A percentile compares a stretch with the other conserved stretches of the same genome.
Conservation (phyloP, 2,113 vertebrate species). For the Tachysurus vachellii region DNA sequence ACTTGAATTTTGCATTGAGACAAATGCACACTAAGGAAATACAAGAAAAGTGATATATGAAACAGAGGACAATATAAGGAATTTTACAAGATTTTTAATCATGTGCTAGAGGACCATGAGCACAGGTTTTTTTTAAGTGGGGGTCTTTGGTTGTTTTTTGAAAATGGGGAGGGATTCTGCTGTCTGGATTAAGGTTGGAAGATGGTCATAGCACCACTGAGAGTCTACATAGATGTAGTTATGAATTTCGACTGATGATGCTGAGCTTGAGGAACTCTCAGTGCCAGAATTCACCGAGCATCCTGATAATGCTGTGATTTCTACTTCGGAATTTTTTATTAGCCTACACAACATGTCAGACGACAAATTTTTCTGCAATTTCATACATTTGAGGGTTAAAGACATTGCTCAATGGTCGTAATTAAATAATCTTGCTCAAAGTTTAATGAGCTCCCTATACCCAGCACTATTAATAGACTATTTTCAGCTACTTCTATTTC, state of each 20-base stretch:
- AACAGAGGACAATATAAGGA: too few species aligned
- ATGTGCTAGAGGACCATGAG: too few species aligned
- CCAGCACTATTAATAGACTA: neutral
- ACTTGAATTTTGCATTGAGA: neutral
- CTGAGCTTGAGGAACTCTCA: neutral
- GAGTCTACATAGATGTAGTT: neutral
- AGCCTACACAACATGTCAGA: neutral
- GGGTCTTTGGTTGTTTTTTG: too few species aligned
- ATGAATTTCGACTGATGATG: neutral
- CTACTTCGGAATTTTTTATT: neutral
- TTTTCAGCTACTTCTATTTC: neutral
- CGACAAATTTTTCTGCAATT: neutral
- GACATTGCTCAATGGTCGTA: neutral
- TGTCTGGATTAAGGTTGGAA: too few species aligned
- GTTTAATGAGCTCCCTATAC: neutral
- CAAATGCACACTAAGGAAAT: neutral
- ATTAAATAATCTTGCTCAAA: neutral
- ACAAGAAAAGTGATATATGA: too few species aligned
- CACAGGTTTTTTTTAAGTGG: too few species aligned
- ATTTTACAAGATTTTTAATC: too few species aligned
- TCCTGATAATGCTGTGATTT: neutral
- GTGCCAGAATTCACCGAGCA: neutral
- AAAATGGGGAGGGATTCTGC: too few species aligned
- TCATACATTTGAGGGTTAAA: neutral
- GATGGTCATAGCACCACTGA: too few species aligned